Evolutionary conservation across 2,797 vertebrate genomes (phyloP).

Genomic region (Eidolon dupreanum): DNA sequence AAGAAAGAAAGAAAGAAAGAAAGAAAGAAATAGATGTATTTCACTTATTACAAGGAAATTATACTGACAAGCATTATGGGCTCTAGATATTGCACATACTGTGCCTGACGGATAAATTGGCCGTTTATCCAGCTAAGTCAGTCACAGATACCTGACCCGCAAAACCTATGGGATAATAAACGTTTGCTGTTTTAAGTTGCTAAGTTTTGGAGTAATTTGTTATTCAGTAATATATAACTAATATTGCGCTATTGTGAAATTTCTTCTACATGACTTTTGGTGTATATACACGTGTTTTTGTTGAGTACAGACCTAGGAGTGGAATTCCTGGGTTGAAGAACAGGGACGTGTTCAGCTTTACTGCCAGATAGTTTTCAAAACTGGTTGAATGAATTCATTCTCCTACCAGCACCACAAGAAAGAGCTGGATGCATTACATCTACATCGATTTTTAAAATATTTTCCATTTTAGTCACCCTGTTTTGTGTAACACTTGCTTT

Average conservation of each 20-base stretch:
- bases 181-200: background rate
- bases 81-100: background rate
- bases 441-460: background rate
- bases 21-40: background rate
- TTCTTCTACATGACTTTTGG: background rate
- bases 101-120: background rate
- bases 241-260: background rate
- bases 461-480: background rate
- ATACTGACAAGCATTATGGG: background rate
- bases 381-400: background rate
- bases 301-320: background rate
- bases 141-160: background rate
- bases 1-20: too few relatives aligned
- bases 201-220: background rate
- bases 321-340: background rate
- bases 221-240: background rate
- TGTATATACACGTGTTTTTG: accelerated
- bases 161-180: background rate
- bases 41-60: background rate
- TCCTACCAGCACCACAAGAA: background rate
- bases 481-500: background rate
- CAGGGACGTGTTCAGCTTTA: background rate
- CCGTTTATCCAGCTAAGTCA: background rate
- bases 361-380: background rate
- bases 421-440: background rate